Evolutionary conservation across 1,140 invertebrate species (phyloP), one percentile per base, ranked within the genome.

Genomic region (Nixonia krombeini): DNA sequence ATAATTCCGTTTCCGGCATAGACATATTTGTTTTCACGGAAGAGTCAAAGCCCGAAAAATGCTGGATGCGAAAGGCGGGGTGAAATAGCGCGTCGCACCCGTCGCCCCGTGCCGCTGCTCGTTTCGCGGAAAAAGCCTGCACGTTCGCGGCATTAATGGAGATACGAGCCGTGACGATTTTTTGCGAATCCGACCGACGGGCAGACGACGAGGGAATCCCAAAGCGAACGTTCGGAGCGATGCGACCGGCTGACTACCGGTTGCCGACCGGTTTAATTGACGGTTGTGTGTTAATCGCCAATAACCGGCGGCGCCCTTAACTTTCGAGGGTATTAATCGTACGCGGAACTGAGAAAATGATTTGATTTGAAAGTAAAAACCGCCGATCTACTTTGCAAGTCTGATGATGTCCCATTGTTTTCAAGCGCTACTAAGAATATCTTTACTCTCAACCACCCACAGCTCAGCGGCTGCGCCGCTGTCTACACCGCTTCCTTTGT

Each of bases 291-390:
- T 58, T 50, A 58, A 63, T 69, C 35, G 16, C 13, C 23, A 55
- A 61, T 56, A 67, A 67, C 67, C 70, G 70, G 52, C 46, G 51
- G 41, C n/a, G n/a, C n/a, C n/a, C n/a, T n/a, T n/a, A n/a, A n/a
- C n/a, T n/a, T 38, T 45, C 56, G 70, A 76, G 76, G 77, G 78
- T 75, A 80, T 80, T 80, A 78, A 79, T 80, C 76, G 75, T 76
- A 79, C 73, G 75, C 70, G 75, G 80, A 81, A 81, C 75, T 73
- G 68, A 57, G 71, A 78, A 82, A 81, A 80, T 81, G 78, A 82
- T 81, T 80, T 76, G 78, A 82, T 82, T 82, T 81, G 73, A 82
- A 82, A 82, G 78, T 81, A 78, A 80, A 81, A 81, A 80, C 75
- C 58, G 45, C 59, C 65, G 77, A 76, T 80, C 69, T 74, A 73